A percentile compares a stretch with the other conserved stretches of the same genome.
Conservation (phyloP, 2,797 vertebrate species). For the Thalassophryne amazonica region DNA sequence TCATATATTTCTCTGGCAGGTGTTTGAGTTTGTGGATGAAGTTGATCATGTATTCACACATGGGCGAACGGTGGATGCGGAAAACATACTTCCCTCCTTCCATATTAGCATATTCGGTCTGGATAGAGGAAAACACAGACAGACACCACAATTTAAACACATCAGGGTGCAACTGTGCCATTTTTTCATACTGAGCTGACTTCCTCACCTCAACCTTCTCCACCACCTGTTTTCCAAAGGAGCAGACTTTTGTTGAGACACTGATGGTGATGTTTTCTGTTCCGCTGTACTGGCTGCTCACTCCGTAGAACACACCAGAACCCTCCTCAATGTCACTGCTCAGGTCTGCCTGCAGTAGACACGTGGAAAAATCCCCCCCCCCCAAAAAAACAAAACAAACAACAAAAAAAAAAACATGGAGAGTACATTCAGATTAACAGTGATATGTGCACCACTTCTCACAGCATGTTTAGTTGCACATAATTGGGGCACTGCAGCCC, state of each 20-base stretch:
- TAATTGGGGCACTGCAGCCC: too few relatives aligned
- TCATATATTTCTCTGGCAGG: slow-evolving; percentile 97
- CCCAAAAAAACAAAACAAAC: too few relatives aligned
- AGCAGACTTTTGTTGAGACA: slow-evolving; percentile 95
- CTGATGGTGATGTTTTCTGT: slow-evolving; percentile 94
- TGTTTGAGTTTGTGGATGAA: slow-evolving; percentile 98
- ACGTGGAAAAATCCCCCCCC: too few relatives aligned
- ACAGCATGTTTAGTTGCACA: too few relatives aligned
- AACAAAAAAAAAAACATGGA: too few relatives aligned
- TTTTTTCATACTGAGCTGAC: fast-evolving
- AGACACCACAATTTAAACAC: neutral
- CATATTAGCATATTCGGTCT: slow-evolving; percentile 91
- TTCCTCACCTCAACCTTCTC: slow-evolving; percentile 94
- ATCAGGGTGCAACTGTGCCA: too few relatives aligned
- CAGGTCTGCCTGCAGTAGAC: slow-evolving; percentile 84
- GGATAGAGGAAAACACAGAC: neutral
- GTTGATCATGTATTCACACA: slow-evolving; percentile 99
- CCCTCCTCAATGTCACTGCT: slow-evolving; percentile 90
- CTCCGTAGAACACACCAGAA: slow-evolving; percentile 88
- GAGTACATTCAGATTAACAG: too few relatives aligned
- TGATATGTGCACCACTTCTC: too few relatives aligned
- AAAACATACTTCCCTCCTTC: slow-evolving; percentile 91
- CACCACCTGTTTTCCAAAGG: slow-evolving; percentile 94
- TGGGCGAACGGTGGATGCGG: slow-evolving; percentile 91
- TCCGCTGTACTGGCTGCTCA: slow-evolving; percentile 94